Base-by-base conservation (phyloP, 2,888 invertebrate genomes). In the Pseudeuparius sepicola region DNA sequence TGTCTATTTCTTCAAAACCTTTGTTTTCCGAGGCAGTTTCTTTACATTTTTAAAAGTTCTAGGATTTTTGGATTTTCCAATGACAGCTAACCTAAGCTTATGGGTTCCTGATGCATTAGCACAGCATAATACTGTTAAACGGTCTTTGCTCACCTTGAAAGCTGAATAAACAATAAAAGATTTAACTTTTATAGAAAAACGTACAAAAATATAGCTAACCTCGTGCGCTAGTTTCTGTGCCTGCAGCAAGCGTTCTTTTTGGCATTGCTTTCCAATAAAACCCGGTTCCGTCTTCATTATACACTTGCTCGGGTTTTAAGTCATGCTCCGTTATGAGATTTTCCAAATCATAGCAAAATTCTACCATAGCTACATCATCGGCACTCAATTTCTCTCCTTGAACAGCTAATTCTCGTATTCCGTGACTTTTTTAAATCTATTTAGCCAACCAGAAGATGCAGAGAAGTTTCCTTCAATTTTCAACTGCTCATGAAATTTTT, bases 361-460 rank as follows among this genome's bases (percentile, higher is more conserved):
- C 33, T 17, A 32, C 40, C 36, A 37, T 33, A 33, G 28, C 36
- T 33, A 33, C 33, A 33, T 40, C 40, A 34, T 40, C 30, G 6
- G 39, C 37, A 37, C 37, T 40, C 34, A 37, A 40, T 34, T 40
- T 40, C 29, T 33, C 37, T 14, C 34, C 37, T 34, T 37, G 34
- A 27, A 37, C 15, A 35, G 28, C 33, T 16, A 31, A 31, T 13
- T 34, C 36, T 40, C 40, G 25, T 39, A 40, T 38, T 34, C 37
- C 34, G 31, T 39, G 31, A 32, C 31, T 18, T 40, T 41, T 40
- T 50, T 49, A 30, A 47, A 51, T 28, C 45, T 37, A 34, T 45
- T 42, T 26, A 52, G 43, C 47, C 48, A 56, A 34, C 51, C 43
- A 31, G 32, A 31, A 31, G 24, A 31, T 32, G 28, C 34, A 10